Base-by-base conservation (phyloP, 2,888 invertebrate species). In the Cetonia aurata region DNA sequence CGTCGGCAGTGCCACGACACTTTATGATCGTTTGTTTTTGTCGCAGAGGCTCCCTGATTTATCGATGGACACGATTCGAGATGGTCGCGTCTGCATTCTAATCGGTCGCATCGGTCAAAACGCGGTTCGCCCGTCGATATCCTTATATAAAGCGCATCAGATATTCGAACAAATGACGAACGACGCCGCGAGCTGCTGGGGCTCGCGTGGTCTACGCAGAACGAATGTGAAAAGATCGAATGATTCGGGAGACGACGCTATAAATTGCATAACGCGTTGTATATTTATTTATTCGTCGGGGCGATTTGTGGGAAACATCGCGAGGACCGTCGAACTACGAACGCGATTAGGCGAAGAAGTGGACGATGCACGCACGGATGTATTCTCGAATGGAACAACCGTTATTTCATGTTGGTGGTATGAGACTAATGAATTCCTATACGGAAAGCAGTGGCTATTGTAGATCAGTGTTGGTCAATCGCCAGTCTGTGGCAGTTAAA, bases 251-350 rank as follows among this genome's bases (percentile, higher is more conserved):
- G 25, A 50, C 62, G 25, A 50, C 62, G 41, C 50, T 37, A 41
- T 65, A 65, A 65, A 65, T 65, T 65, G 50, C 62, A 65, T 65
- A 65, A 65, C 62, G 25, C 50, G 37, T 31, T 65, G 62, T 50
- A 65, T 65, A 65, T 65, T 65, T 48, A n/a, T 52, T 25, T 52
- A 50, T 65, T 50, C 50, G 37, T 10, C 3, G 25, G 50, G 33
- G 37, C 50, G 62, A 52, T 50, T 65, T 65, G 62, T 65, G 62
- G 50, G 62, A 65, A 65, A 65, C 50, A 19, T 57, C 60, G 19
- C 50, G 50, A 37, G 15, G 31, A 15, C 6, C 48, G 25, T 15
- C 6, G 62, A 50, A 65, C 50, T 12, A 10, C 17, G 50, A 33
- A 37, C 37, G 31, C 33, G 3, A 57, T 19, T 3, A n/a, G 48